phyloP scores from a whole-genome alignment of 2,888 invertebrate species.

The Cheiracanthium punctorium region DNA sequence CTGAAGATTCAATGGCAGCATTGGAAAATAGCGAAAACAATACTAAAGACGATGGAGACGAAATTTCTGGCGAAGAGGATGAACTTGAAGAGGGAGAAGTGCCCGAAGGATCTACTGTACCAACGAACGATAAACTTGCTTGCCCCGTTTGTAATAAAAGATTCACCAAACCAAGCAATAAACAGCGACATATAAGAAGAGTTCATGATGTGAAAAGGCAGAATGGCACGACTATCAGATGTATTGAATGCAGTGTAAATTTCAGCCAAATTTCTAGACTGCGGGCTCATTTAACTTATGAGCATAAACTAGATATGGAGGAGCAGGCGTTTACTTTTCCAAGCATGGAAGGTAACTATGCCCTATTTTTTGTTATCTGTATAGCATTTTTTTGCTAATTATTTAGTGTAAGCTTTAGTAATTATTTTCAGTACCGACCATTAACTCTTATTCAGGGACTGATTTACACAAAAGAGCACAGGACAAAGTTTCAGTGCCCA shows the following conservation, averaged over 20 bases:
- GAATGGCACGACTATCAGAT: constrained; percentile 24
- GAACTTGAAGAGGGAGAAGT: no score
- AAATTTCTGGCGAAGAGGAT: neutral
- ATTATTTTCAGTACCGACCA: no score
- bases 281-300: constrained; percentile 14
- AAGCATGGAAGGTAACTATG: constrained; percentile 44
- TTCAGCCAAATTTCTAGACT: constrained; percentile 34
- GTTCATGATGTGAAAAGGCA: constrained; percentile 30
- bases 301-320: constrained; percentile 38
- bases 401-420: no score
- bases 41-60: neutral
- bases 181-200: constrained; percentile 25
- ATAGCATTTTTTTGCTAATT: no score
- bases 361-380: no score
- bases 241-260: constrained; percentile 37
- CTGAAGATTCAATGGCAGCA: neutral
- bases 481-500: no score
- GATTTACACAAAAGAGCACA: no score
- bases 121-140: constrained; percentile 2
- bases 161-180: constrained; percentile 22
- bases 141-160: constrained; percentile 27
- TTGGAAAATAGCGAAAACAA: neutral
- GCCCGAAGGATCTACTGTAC: neutral
- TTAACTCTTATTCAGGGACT: no score
- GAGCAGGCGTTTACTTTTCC: constrained; percentile 31